Conservation (phyloP, 1,140 invertebrate species). For the Drosophila repleta region DNA sequence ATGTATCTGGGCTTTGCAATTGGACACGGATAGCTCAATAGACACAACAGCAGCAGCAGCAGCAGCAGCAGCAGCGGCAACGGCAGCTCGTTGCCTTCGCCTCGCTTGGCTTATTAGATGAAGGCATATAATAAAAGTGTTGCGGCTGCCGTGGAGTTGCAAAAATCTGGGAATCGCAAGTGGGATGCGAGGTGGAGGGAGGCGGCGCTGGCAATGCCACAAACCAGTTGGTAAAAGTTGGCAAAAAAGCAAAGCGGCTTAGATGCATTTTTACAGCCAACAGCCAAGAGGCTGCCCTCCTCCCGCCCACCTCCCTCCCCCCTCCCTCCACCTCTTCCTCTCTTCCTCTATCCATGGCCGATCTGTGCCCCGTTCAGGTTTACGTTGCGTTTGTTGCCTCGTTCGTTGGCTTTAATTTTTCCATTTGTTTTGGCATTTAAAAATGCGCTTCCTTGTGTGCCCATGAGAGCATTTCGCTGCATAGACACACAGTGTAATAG, state of each 20-base stretch:
- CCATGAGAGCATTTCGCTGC: conserved; percentile 34
- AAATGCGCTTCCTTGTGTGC: conserved; percentile 78
- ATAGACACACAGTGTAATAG: background rate
- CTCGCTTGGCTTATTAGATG: conserved; percentile 74
- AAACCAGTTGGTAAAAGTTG: conserved; percentile 80
- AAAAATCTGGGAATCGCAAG: conserved; percentile 48
- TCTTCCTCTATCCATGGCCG: no score
- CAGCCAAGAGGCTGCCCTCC: conserved; percentile 42
- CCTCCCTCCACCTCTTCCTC: no score
- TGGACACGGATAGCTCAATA: conserved; percentile 80
- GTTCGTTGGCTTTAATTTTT: conserved; percentile 81
- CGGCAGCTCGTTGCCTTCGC: conserved; percentile 46
- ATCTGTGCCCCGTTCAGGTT: conserved; percentile 34
- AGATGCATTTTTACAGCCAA: conserved; percentile 77
- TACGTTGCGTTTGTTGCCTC: conserved; percentile 38
- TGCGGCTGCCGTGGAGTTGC: conserved; percentile 61
- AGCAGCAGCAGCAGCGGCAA: conserved; percentile 30
- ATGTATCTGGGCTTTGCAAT: conserved; percentile 74
- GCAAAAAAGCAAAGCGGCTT: conserved; percentile 71
- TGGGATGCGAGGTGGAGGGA: conserved; percentile 1
- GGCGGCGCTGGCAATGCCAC: conserved; percentile 50
- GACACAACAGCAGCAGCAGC: conserved; percentile 39
- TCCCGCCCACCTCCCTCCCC: background rate
- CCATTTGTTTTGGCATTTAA: conserved; percentile 82
- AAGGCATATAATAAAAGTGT: conserved; percentile 82